phyloP scores from a whole-genome alignment of 2,113 vertebrate species.

The Todiramphus chloris region DNA sequence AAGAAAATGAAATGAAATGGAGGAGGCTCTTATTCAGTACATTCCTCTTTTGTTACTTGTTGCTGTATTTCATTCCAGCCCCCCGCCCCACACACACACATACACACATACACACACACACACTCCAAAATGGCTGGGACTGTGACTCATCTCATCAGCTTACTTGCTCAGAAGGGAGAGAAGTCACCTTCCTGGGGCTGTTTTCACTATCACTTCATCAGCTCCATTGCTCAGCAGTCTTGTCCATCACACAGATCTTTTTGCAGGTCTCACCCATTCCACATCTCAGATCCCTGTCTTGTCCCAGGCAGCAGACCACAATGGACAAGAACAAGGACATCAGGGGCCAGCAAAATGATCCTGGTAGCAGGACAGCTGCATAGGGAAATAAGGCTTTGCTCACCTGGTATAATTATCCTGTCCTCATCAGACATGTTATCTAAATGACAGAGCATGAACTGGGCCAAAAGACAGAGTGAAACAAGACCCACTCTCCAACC shows the following conservation, averaged over 20 bases:
- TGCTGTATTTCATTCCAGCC: conserved; percentile 46
- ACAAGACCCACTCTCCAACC: not conserved
- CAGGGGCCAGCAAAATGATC: not conserved
- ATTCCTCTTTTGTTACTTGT: conserved; percentile 50
- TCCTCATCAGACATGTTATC: not conserved
- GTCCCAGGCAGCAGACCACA: not conserved
- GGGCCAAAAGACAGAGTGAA: not conserved
- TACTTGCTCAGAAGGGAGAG: not conserved
- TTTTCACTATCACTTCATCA: not conserved
- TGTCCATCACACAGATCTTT: not conserved
- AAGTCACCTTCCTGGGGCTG: conserved; percentile 18
- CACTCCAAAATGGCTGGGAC: not conserved
- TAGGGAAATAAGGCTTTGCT: not conserved
- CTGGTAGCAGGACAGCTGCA: not conserved
- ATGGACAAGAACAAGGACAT: not conserved
- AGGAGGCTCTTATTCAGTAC: conserved; percentile 38
- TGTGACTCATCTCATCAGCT: conserved; percentile 38
- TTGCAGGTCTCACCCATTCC: not conserved
- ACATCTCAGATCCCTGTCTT: not conserved
- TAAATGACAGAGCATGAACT: not conserved
- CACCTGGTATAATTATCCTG: not conserved
- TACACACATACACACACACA: no score
- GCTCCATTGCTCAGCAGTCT: not conserved
- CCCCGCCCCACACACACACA: not conserved
- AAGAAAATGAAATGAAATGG: conserved; percentile 62